Base-by-base conservation (phyloP, 2,113 vertebrate genomes). In the Chlamydotis undulata region DNA sequence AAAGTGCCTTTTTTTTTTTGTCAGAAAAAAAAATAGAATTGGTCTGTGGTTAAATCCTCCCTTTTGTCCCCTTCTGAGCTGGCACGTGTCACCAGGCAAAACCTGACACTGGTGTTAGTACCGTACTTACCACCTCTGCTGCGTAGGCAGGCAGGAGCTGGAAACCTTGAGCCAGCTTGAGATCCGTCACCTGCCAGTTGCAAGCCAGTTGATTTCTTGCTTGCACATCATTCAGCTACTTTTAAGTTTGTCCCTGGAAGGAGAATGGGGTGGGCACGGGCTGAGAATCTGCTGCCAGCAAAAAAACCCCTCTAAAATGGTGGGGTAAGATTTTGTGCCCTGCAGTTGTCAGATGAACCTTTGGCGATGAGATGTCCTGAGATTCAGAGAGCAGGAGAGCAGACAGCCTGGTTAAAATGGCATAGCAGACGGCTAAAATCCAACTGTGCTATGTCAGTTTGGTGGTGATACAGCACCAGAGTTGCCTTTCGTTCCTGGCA, bases 231-330 rank as follows among this genome's bases (percentile, higher is more conserved):
- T 26, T 50, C n/a, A 25, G 22, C 45, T 64, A 7, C 77, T 59
- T 90, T 65, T 41, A 85, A 61, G 43, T 21, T 53, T 80, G 55
- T 47, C 41, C 5, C 4, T 35, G 19, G 60, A 65, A 65, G 12
- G 19, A 6, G 19, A 82, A 39, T 4, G 1, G 25, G 23, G 10
- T 8, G 5, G 50, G 8, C 7, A n/a, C 67, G 37, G 47, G 25
- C 25, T 90, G 43, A 85, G 19, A 21, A 74, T 57, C 28, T 70
- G 45, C 50, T 81, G 26, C 22, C 1, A 9, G 25, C 14, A 81
- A 47, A 56, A 60, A 14, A 1, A 1, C 14, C 23, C 49, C 0
- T 6, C 19, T 23, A 17, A 45, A 82, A 76, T 1, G 8, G 19
- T 23, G 19, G 21, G 17, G 9, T 59, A 31, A 47, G 13, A 39